phyloP scores from a whole-genome alignment of 2,797 vertebrate species.

The Rhodeus uyekii region DNA sequence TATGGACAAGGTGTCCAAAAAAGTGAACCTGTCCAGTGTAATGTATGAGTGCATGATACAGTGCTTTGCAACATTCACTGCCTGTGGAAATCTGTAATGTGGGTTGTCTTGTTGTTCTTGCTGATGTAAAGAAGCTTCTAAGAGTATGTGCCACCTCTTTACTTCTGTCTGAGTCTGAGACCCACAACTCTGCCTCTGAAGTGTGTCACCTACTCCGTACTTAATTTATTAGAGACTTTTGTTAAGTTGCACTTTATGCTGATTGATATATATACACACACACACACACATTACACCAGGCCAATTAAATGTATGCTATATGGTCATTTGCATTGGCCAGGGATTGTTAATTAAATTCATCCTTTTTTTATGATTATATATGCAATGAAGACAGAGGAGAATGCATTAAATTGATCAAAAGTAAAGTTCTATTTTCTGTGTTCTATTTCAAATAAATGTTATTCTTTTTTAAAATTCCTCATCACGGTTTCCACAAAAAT shows the following conservation, averaged over 20 bases:
- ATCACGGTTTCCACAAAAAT: not conserved
- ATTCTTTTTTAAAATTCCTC: not conserved
- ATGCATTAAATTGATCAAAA: not conserved
- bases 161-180: constrained; percentile 35
- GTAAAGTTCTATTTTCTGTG: too few species aligned
- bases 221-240: not conserved
- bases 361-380: not conserved
- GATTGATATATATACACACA: too few species aligned
- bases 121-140: constrained; percentile 51
- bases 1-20: not conserved
- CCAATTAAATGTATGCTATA: too few species aligned
- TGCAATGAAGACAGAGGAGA: not conserved
- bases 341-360: not conserved
- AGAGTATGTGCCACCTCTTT: constrained; percentile 46
- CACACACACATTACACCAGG: too few species aligned
- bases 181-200: constrained; percentile 4
- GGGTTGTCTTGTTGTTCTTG: constrained; percentile 47
- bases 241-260: not conserved
- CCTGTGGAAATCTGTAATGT: constrained; percentile 40
- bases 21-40: not conserved
- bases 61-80: constrained; percentile 32
- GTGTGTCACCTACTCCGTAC: not conserved
- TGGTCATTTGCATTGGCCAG: not conserved
- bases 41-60: constrained; percentile 32
- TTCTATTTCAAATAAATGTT: not conserved